These are phyloP conservation scores for Sebastes dallii DNA, from an alignment of 2,797 vertebrate genomes.

Conservation along the genomic window DNA sequence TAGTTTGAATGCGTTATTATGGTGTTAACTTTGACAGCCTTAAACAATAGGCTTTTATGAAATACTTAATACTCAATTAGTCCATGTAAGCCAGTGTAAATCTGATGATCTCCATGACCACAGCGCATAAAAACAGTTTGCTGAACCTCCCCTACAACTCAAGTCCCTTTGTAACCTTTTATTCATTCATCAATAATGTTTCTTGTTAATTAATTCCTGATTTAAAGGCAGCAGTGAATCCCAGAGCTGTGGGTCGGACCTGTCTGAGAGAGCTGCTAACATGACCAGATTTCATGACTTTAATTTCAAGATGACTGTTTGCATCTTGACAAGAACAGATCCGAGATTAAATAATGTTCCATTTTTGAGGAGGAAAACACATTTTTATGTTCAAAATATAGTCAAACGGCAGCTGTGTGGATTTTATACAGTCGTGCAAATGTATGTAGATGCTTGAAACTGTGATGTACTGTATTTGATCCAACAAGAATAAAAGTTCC, in stretches of 20 bases:
- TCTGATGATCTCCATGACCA: background rate
- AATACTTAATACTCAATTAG: background rate
- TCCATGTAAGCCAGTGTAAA: background rate
- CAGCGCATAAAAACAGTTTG: background rate
- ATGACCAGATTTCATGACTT: background rate
- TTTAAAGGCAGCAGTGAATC: background rate
- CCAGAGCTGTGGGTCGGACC: background rate
- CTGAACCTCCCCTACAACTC: background rate
- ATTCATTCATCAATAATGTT: slow-evolving; percentile 7
- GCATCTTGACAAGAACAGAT: background rate
- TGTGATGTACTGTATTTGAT: background rate
- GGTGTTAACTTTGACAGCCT: too few species aligned
- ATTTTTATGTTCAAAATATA: background rate
- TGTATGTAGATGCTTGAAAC: background rate
- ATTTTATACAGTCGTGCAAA: background rate
- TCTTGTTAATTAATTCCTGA: slow-evolving; percentile 1
- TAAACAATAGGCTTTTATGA: background rate
- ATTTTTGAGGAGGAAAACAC: background rate
- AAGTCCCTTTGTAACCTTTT: background rate
- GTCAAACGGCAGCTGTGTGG: background rate
- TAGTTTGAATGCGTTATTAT: too few species aligned
- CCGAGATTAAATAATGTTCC: background rate
- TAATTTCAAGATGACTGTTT: background rate
- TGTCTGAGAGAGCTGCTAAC: background rate
- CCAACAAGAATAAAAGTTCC: background rate